Conservation (phyloP, 2,888 invertebrate species). For the Ochropacha duplaris region DNA sequence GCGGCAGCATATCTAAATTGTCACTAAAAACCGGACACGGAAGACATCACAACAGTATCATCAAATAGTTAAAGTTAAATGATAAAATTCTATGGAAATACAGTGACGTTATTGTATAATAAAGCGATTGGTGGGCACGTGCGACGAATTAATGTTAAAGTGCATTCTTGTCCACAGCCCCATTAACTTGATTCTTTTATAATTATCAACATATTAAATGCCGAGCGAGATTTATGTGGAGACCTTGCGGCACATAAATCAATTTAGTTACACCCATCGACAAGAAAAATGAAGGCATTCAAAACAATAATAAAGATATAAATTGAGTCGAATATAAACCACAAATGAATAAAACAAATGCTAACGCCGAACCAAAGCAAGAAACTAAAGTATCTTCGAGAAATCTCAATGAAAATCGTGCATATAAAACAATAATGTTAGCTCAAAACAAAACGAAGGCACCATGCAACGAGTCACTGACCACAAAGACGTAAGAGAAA, state of each 20-base stretch:
- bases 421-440: conserved; percentile 46
- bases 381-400: conserved; percentile 1
- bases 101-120: conserved; percentile 67
- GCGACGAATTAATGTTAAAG: conserved; percentile 48
- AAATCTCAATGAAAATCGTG: conserved; percentile 43
- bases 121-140: conserved; percentile 68
- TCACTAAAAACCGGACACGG: conserved; percentile 57
- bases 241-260: conserved; percentile 45
- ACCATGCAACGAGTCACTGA: conserved; percentile 68
- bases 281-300: conserved; percentile 37
- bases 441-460: conserved; percentile 49
- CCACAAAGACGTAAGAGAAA: conserved; percentile 74
- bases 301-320: not conserved
- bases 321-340: not conserved
- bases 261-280: conserved; percentile 49
- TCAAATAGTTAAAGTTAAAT: conserved; percentile 68
- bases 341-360: conserved; percentile 6
- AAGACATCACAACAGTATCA: conserved; percentile 61
- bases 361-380: conserved; percentile 7
- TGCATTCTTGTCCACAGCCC: conserved; percentile 47
- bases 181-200: conserved; percentile 43
- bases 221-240: conserved; percentile 60
- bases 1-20: conserved; percentile 53
- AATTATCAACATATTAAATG: conserved; percentile 70
- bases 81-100: conserved; percentile 62